Conservation (phyloP, 1,140 invertebrate genomes). For the Tyrophagus putrescentiae region DNA sequence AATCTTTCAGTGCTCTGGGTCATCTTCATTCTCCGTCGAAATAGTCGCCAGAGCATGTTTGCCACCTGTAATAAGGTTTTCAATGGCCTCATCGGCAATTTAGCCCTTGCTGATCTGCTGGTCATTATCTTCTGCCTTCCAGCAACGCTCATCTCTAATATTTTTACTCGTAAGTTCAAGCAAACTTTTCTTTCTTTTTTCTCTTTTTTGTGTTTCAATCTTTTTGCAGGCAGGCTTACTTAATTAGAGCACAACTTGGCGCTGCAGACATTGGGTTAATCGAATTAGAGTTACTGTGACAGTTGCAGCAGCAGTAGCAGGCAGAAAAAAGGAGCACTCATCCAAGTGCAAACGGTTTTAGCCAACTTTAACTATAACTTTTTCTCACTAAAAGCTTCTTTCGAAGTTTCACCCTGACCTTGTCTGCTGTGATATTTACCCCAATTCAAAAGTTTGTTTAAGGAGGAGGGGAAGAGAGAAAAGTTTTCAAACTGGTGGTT, state of each 20-base stretch:
- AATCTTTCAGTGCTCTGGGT: slow-evolving; percentile 30
- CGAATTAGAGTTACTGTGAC: not conserved
- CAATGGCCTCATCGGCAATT: slow-evolving; percentile 36
- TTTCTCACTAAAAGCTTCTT: too few relatives aligned
- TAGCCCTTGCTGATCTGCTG: slow-evolving; percentile 38
- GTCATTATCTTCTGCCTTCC: slow-evolving; percentile 43
- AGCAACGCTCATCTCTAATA: slow-evolving; percentile 35
- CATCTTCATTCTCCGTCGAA: slow-evolving; percentile 19
- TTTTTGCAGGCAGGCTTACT: not conserved
- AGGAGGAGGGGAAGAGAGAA: too few relatives aligned
- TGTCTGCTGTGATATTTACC: too few relatives aligned
- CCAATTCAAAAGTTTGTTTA: too few relatives aligned
- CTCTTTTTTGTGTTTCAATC: slow-evolving; percentile 33
- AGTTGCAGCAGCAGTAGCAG: too few relatives aligned
- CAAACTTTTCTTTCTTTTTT: slow-evolving; percentile 24
- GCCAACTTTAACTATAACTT: too few relatives aligned
- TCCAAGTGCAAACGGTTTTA: too few relatives aligned
- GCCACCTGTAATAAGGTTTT: slow-evolving; percentile 31
- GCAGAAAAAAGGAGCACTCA: too few relatives aligned
- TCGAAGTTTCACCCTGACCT: too few relatives aligned
- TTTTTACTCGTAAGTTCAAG: slow-evolving; percentile 31
- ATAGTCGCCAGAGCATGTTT: not conserved
- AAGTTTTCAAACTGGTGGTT: too few relatives aligned
- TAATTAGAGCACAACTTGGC: too few relatives aligned
- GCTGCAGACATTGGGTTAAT: not conserved